Conservation (phyloP, 2,113 vertebrate species). For the Oreochromis tanganicae region DNA sequence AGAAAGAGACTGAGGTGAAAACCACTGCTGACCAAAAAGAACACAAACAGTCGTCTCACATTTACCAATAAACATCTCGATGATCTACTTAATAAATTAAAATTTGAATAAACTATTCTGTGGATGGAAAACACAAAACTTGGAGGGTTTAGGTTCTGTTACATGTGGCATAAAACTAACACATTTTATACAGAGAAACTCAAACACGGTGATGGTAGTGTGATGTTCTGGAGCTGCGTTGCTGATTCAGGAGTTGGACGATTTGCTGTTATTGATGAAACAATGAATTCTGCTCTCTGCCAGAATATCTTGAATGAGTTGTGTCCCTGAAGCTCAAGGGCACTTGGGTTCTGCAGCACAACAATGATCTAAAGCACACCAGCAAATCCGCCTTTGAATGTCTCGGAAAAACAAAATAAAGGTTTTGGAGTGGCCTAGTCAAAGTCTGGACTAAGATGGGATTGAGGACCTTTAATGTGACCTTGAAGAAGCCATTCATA, state of each 20-base stretch:
- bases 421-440: background rate
- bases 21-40: background rate
- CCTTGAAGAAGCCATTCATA: background rate
- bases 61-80: background rate
- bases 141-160: background rate
- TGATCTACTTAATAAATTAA: background rate
- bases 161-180: rapidly evolving
- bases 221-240: background rate
- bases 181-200: background rate
- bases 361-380: background rate
- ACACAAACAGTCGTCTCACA: background rate
- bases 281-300: too few relatives aligned
- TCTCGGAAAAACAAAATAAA: background rate
- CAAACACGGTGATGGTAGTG: background rate
- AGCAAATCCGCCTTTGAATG: rapidly evolving
- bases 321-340: background rate
- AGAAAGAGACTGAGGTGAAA: background rate
- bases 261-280: background rate
- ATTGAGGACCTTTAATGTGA: background rate
- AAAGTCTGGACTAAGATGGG: background rate
- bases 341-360: background rate
- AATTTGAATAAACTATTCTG: background rate
- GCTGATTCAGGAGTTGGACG: background rate
- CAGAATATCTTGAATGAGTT: background rate
- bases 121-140: background rate